phyloP scores from a whole-genome alignment of 2,888 invertebrate genomes.

The Stramonita haemastoma region DNA sequence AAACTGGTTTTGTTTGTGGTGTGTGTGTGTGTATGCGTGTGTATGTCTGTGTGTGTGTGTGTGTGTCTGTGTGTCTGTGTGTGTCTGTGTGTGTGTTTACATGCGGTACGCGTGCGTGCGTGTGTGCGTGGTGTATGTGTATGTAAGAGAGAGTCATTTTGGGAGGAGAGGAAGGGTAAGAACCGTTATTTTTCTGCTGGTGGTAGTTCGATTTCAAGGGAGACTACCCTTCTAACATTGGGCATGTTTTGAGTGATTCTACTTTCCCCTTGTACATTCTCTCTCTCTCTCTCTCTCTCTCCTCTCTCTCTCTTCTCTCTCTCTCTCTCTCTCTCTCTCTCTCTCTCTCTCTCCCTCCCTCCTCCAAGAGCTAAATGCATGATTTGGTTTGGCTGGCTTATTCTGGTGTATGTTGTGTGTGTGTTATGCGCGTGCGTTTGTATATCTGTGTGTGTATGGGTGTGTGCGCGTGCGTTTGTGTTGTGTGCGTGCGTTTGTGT shows the following conservation, averaged over 20 bases:
- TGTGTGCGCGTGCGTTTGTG: too few species aligned
- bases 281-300: slow-evolving; percentile 8
- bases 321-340: neutral
- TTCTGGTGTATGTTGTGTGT: slow-evolving; percentile 20
- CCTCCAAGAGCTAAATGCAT: neutral
- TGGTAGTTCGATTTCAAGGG: too few species aligned
- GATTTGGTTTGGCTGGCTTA: too few species aligned
- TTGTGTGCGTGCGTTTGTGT: neutral
- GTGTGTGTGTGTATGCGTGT: slow-evolving; percentile 3
- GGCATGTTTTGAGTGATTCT: neutral
- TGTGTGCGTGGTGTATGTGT: neutral
- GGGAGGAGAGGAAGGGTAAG: too few species aligned
- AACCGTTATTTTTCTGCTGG: too few species aligned
- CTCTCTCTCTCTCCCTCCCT: slow-evolving; percentile 7
- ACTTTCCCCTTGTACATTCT: neutral
- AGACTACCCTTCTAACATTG: too few species aligned
- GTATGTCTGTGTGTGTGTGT: slow-evolving; percentile 10
- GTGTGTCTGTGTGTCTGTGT: neutral
- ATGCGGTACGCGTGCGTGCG: neutral
- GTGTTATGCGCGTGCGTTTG: too few species aligned
- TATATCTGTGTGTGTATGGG: too few species aligned
- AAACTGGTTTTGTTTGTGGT: neutral
- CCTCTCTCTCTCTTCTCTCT: neutral
- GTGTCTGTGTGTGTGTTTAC: neutral
- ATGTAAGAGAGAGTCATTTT: neutral